Evolutionary conservation across 1,140 invertebrate species (phyloP), one percentile per base, ranked within the genome.

Genomic region (Nasonia giraulti): DNA sequence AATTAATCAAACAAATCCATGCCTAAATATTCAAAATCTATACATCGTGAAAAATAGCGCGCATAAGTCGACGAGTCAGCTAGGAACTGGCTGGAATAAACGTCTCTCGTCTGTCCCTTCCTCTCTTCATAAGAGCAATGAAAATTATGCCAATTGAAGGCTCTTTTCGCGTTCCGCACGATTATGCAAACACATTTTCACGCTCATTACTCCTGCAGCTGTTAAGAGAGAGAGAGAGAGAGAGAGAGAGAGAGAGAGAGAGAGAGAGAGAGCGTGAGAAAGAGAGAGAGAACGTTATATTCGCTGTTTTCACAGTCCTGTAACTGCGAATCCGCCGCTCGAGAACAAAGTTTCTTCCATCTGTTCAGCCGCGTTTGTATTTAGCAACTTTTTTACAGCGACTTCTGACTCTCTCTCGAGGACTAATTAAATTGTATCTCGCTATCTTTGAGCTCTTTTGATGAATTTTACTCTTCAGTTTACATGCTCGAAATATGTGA

Each of bases 111-210:
- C 27, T 71, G 69, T n/a, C 69, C 23, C 69, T 71, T 71, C 50
- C 17, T 20, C 17, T 20, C 27, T 7, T 37, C 5, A 17, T 33
- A 27, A 17, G 69, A 44, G 75, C 47, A 47, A 77, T 27, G 40
- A 50, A 77, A 77, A 77, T 77, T 47, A 27, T 27, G 75, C n/a
- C 75, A 77, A 77, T 77, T 77, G 44, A 77, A 55, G 7, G 44
- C 75, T 77, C 74, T 33, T 71, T 71, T 33, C 17, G 31, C 2
- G 23, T 12, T 71, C 8, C 68, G 44, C 44, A 11, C 44, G 40
- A 77, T 77, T 77, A 77, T 77, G 75, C 75, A 77, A 77, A 77
- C 75, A 40, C 40, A 77, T 77, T 77, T 77, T 77, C 37, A 11
- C 75, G 27, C 75, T 50, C 40, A 55, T 50, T 50, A 77, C 23